phyloP scores from a whole-genome alignment of 1,140 invertebrate species.

The Coenobita brevimanus region DNA sequence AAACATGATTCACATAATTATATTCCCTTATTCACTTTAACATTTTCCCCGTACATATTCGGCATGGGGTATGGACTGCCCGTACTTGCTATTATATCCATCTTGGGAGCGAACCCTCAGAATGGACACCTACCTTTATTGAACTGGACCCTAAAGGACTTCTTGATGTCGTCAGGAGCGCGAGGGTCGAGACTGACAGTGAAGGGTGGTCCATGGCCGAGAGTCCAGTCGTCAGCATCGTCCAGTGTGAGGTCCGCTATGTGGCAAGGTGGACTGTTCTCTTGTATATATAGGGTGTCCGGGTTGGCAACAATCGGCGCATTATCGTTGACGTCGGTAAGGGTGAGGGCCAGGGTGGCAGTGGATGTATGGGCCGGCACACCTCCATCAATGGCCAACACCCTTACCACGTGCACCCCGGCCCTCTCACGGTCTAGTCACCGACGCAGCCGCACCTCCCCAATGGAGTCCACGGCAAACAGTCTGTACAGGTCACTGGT shows the following conservation, averaged over 20 bases:
- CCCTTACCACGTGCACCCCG: slow-evolving; percentile 73
- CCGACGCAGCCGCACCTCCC: slow-evolving; percentile 81
- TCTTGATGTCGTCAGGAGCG: slow-evolving; percentile 19
- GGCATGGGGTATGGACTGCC: too few relatives aligned
- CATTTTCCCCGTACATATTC: too few relatives aligned
- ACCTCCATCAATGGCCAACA: slow-evolving; percentile 76
- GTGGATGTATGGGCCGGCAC: slow-evolving; percentile 74
- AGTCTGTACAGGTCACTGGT: slow-evolving; percentile 86
- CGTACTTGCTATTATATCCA: too few relatives aligned
- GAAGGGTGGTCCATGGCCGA: slow-evolving; percentile 58
- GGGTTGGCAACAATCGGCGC: slow-evolving; percentile 76
- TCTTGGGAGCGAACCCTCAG: too few relatives aligned
- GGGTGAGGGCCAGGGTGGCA: slow-evolving; percentile 82
- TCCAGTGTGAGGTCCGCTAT: slow-evolving; percentile 35
- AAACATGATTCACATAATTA: too few relatives aligned
- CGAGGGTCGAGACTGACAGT: slow-evolving; percentile 30
- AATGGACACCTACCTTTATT: slow-evolving; percentile 27
- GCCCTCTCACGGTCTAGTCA: slow-evolving; percentile 71
- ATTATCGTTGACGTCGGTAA: slow-evolving; percentile 95
- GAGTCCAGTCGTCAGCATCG: slow-evolving; percentile 51
- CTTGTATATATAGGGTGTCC: slow-evolving; percentile 24
- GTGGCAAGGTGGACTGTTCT: slow-evolving; percentile 43
- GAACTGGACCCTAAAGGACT: slow-evolving; percentile 43
- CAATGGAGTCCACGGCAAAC: slow-evolving; percentile 83
- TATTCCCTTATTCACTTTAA: too few relatives aligned